A percentile compares a stretch with the other conserved stretches of the same genome.
These are phyloP conservation scores for Andrena hattorfiana DNA, from an alignment of 2,888 invertebrate genomes.

Conservation along the genomic window DNA sequence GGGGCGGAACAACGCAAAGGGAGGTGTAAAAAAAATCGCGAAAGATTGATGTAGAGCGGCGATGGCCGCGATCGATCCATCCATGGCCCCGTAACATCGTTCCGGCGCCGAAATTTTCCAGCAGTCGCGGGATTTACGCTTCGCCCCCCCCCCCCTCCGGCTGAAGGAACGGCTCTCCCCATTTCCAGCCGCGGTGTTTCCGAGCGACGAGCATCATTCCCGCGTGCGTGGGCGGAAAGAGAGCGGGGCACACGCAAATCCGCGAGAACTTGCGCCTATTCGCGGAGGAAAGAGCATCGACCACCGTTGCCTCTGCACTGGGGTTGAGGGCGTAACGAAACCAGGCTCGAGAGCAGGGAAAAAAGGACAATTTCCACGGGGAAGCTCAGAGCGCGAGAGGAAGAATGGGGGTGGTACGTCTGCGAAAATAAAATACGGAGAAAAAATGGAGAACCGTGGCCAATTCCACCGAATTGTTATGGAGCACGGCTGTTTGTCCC, in stretches of 20 bases:
- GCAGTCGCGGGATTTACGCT: not conserved
- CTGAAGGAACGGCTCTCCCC: slow-evolving; percentile 3
- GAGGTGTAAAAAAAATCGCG: slow-evolving; percentile 24
- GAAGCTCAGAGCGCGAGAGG: slow-evolving; percentile 66
- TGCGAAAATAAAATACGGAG: slow-evolving; percentile 47
- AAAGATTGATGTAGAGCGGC: slow-evolving; percentile 38
- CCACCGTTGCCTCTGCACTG: slow-evolving; percentile 17
- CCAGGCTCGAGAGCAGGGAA: slow-evolving; percentile 25
- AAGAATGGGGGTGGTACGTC: slow-evolving; percentile 59
- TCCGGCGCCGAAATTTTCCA: slow-evolving; percentile 26
- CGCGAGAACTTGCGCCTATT: slow-evolving; percentile 53
- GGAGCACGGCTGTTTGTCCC: slow-evolving; percentile 61
- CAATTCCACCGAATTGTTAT: slow-evolving; percentile 67
- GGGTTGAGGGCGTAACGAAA: slow-evolving; percentile 57
- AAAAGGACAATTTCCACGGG: slow-evolving; percentile 52
- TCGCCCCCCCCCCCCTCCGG: not conserved
- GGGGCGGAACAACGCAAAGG: slow-evolving; percentile 13
- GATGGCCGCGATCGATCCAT: slow-evolving; percentile 29
- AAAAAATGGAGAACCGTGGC: slow-evolving; percentile 35
- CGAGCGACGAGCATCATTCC: slow-evolving; percentile 31
- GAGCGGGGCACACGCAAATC: slow-evolving; percentile 50
- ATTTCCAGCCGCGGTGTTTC: slow-evolving; percentile 22
- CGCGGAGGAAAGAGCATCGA: slow-evolving; percentile 56
- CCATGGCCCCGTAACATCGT: slow-evolving; percentile 34
- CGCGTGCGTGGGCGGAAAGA: slow-evolving; percentile 27